Evolutionary conservation across 2,797 vertebrate genomes (phyloP), one percentile per base, ranked within the genome.

Genomic region (Sparus aurata): DNA sequence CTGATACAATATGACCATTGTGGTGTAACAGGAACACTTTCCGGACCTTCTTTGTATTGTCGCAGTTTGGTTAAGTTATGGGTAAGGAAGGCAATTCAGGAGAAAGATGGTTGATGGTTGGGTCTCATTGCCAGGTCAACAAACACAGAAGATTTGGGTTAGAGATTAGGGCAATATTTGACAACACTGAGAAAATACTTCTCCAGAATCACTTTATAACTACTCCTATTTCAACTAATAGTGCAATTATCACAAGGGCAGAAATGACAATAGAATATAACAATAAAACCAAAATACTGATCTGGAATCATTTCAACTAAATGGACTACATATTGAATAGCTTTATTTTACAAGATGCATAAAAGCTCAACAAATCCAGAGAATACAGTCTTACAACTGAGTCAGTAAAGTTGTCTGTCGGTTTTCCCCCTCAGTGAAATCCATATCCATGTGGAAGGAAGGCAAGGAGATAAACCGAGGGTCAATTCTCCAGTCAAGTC

Each of bases 391-490:
- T 38, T 38, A 45, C 50, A 11, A 61, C 22, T n/a, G 52, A 77
- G 63, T 60, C 70, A 10, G 52, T 15, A 16, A 16, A 50, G 38
- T 61, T 76, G 76, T 86, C 83, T 82, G 67, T 38, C 9, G 0
- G 8, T 69, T 81, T 84, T 77, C 73, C 75, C 61, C 27, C 62
- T 85, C 50, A 43, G 64, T 82, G 27, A 78, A 71, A 73, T 69
- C 57, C 62, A 30, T 92, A 89, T 93, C 90, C 82, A 45, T 61
- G 79, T 84, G 90, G 83, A 90, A 90, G 89, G 86, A 93, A 91
- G 87, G 59, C 1, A 1, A 43, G 25, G 34, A 87, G 79, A 92
- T 88, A 86, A 89, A 80, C 23, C 6, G 30, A 69, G 20, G 34
- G 10, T 17, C 41, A 69, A n/a, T 34, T 73, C 16, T 68, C 63